Conservation (phyloP, 2,797 vertebrate genomes). For the Salmo trutta region DNA sequence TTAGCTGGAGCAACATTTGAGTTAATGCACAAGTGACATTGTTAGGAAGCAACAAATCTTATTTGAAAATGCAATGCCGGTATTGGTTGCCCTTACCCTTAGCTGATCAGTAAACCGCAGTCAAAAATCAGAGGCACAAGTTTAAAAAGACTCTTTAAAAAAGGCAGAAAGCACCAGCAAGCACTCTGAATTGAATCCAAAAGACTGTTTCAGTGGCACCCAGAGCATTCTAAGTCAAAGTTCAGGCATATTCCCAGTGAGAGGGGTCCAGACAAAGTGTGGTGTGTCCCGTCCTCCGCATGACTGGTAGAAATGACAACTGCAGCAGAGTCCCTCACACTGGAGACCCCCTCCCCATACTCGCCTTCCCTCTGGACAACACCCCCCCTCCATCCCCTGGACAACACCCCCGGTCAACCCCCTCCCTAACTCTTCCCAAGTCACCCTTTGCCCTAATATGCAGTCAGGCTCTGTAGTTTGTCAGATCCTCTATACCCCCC, state of each 20-base stretch:
- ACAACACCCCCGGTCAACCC: slow-evolving; percentile 21
- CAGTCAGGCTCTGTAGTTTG: slow-evolving; percentile 53
- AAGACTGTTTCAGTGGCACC: not conserved
- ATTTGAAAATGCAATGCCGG: slow-evolving; percentile 5
- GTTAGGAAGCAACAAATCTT: not conserved
- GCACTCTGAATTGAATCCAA: slow-evolving; percentile 22
- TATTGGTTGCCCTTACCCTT: slow-evolving; percentile 54
- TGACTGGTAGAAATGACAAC: slow-evolving; percentile 64
- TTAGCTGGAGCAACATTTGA: slow-evolving; percentile 16
- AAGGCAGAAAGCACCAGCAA: not conserved
- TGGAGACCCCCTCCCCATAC: slow-evolving; percentile 47
- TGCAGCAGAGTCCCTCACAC: slow-evolving; percentile 61
- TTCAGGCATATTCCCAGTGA: slow-evolving; percentile 30
- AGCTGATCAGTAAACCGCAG: not conserved
- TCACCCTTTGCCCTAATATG: slow-evolving; percentile 77
- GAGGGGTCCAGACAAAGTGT: slow-evolving; percentile 40
- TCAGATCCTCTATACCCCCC: slow-evolving; percentile 49
- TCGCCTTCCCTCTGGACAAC: slow-evolving; percentile 47
- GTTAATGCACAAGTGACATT: slow-evolving; percentile 30
- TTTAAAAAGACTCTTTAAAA: slow-evolving; percentile 19
- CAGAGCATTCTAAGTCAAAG: slow-evolving; percentile 51
- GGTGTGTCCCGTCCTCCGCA: slow-evolving; percentile 46
- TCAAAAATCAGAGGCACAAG: not conserved
- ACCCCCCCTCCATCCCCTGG: slow-evolving; percentile 19
- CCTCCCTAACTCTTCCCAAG: slow-evolving; percentile 57